Evolutionary conservation across 1,140 invertebrate species (phyloP).

Genomic region (Planococcus citri): DNA sequence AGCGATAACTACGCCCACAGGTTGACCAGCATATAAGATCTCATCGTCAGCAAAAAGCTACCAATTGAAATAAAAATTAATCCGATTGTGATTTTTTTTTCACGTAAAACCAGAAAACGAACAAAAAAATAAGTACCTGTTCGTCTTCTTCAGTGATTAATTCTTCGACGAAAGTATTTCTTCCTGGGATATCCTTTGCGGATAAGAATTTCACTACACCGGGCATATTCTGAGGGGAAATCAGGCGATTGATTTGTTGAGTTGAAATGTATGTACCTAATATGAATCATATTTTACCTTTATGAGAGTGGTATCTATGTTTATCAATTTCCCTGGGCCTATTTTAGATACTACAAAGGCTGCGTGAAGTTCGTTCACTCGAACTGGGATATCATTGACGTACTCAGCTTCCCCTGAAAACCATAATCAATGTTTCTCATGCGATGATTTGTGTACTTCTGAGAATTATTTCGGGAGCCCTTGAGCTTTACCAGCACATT

Average conservation of each 20-base stretch:
- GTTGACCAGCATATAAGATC: slow-evolving; percentile 54
- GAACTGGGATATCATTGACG: slow-evolving; percentile 46
- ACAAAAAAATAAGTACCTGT: too few relatives aligned
- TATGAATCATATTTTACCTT: too few relatives aligned
- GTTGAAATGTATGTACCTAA: too few relatives aligned
- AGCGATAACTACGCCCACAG: slow-evolving; percentile 57
- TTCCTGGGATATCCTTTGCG: slow-evolving; percentile 61
- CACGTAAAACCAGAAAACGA: too few relatives aligned
- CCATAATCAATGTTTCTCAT: too few relatives aligned
- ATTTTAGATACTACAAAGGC: slow-evolving; percentile 45
- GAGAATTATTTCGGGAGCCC: neutral
- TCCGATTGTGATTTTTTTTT: too few relatives aligned
- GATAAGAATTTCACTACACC: slow-evolving; percentile 58
- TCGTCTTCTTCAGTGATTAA: slow-evolving; percentile 29
- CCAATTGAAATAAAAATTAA: too few relatives aligned
- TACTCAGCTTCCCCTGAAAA: slow-evolving; percentile 51
- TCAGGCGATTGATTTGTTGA: too few relatives aligned
- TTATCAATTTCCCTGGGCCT: slow-evolving; percentile 22
- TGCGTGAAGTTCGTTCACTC: slow-evolving; percentile 45
- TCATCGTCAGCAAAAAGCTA: slow-evolving; percentile 39
- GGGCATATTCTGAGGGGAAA: slow-evolving; percentile 40
- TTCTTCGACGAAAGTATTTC: slow-evolving; percentile 39
- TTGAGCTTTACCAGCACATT: slow-evolving; percentile 42
- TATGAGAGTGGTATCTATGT: slow-evolving; percentile 36
- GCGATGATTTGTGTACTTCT: too few relatives aligned